phyloP scores from a whole-genome alignment of 37 sponge, comb jelly and placozoan species.

The Bolinopsis microptera region DNA sequence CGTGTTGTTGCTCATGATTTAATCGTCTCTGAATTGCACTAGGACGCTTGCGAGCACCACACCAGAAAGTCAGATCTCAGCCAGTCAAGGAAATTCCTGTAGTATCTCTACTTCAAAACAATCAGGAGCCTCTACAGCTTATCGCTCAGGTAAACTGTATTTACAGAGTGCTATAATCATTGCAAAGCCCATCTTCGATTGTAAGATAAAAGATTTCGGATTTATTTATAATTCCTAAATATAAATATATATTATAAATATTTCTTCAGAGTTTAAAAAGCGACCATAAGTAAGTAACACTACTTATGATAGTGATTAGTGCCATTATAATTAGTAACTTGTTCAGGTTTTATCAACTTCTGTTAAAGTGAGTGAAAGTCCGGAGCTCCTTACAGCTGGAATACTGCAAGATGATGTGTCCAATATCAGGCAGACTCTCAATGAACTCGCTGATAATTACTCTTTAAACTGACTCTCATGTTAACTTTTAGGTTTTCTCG shows the following conservation, averaged over 20 bases:
- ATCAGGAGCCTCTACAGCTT: not conserved
- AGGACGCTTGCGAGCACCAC: not conserved
- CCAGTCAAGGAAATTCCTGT: constrained; percentile 3
- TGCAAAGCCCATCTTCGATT: not conserved
- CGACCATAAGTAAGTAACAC: no score
- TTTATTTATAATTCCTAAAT: no score
- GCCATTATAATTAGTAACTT: not conserved
- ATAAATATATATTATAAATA: no score
- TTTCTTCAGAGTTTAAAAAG: no score
- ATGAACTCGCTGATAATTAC: not conserved
- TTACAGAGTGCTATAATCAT: not conserved
- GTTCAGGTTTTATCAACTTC: not conserved
- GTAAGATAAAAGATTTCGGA: not conserved
- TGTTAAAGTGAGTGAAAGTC: not conserved
- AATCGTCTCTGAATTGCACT: no score
- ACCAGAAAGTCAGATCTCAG: not conserved
- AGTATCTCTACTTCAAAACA: not conserved
- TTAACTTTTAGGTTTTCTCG: not conserved
- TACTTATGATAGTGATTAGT: not conserved
- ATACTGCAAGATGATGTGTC: not conserved
- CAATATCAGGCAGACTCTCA: not conserved
- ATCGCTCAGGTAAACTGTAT: not conserved
- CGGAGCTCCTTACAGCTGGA: constrained; percentile 24
- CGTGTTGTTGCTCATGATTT: no score
- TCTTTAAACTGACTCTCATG: not conserved